phyloP scores from a whole-genome alignment of 2,113 vertebrate genomes.

The Xenus cinereus region DNA sequence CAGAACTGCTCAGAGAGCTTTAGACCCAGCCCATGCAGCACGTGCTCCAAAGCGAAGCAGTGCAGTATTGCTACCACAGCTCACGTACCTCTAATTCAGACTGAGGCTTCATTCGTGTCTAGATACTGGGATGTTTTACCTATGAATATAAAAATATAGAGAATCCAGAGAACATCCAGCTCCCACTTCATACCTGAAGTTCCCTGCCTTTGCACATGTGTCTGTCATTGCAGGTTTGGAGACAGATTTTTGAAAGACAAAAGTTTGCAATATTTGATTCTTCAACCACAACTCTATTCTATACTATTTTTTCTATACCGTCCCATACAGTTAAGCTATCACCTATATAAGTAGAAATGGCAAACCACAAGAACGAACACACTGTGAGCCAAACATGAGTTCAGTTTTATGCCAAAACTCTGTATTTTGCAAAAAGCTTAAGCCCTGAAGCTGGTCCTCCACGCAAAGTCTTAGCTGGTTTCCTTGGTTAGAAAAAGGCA shows the following conservation, averaged over 20 bases:
- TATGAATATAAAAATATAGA: neutral
- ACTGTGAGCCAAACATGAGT: neutral
- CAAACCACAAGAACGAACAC: neutral
- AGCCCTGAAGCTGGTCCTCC: neutral
- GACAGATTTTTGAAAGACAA: neutral
- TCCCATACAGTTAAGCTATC: neutral
- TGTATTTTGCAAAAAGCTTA: neutral
- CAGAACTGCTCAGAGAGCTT: neutral
- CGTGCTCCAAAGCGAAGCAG: fast-evolving
- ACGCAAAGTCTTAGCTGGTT: neutral
- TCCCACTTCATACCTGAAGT: neutral
- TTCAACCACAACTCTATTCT: neutral
- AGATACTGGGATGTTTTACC: neutral
- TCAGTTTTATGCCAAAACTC: neutral
- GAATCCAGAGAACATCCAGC: neutral
- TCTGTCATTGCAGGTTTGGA: neutral
- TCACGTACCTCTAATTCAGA: neutral
- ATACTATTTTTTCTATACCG: neutral
- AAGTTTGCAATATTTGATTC: neutral
- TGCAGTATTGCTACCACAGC: neutral
- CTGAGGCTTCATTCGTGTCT: neutral
- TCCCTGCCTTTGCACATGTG: neutral
- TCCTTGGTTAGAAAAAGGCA: neutral
- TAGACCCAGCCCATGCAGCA: neutral
- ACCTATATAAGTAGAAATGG: neutral